Evolutionary conservation across 2,888 invertebrate genomes (phyloP), one percentile per base, ranked within the genome.

Genomic region (Apamea epomidion): DNA sequence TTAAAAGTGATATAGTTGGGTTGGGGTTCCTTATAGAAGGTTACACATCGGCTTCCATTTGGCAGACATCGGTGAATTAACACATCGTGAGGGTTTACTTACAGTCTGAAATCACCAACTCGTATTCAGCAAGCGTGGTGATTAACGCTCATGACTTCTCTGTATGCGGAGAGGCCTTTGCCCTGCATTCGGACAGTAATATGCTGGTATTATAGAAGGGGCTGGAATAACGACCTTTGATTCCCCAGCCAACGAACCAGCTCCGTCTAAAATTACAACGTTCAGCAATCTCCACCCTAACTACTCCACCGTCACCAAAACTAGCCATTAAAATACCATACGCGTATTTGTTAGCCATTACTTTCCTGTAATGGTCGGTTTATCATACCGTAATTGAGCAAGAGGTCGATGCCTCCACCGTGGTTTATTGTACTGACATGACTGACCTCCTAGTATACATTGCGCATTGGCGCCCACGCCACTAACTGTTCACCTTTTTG

Each of bases 391-490:
- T 86, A 89, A 83, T 82, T 79, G 87, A 79, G 64, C 73, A 68
- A 74, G 79, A 85, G 92, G 91, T 93, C 91, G 87, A 84, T 87
- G 92, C 79, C 86, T 51, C 70, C 3, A 21, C 21, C 48, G 88
- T 89, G 89, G 90, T 90, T 84, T 90, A 90, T 82, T 90, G 90
- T 89, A 92, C 90, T 84, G 84, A 88, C 90, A 90, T 90, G 87
- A 91, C 84, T 93, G 93, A 93, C 92, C 93, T 86, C 89, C 90
- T 93, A 90, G 91, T 92, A 92, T 91, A 91, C 90, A 92, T 72
- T 72, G 42, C 60, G 21, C 60, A 37, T 91, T 91, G 37, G 91
- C 93, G 90, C 94, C 94, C 91, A 94, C 94, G 91, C 93, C 82
- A 84, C 71, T 93, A 93, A 93, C 93, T 92, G 93, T 93, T 89